Evolutionary conservation across 2,888 invertebrate species (phyloP).

Genomic region (Zaprionus obscuricornis): DNA sequence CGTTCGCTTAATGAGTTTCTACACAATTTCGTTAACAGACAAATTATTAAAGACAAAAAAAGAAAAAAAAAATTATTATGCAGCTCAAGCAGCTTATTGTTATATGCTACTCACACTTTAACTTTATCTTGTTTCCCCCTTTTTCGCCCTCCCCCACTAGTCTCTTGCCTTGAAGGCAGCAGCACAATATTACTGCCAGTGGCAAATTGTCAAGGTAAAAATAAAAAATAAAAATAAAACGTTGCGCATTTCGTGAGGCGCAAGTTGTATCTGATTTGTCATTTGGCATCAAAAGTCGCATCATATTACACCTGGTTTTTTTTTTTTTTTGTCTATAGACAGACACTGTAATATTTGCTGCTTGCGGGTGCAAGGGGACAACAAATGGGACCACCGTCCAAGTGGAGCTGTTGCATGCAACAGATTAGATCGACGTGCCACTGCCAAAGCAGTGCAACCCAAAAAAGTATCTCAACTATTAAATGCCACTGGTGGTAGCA

Average conservation of each 20-base stretch:
- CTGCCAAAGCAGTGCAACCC: neutral
- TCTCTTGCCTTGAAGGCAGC: neutral
- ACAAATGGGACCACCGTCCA: constrained; percentile 73
- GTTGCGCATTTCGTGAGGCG: constrained; percentile 58
- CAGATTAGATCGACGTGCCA: constrained; percentile 58
- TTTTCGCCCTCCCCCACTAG: neutral
- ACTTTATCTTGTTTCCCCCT: neutral
- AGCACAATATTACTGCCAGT: too few relatives aligned
- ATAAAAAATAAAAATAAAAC: too few relatives aligned
- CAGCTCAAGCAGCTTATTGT: constrained; percentile 28
- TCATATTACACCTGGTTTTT: constrained; percentile 70
- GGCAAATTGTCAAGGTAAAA: constrained; percentile 51
- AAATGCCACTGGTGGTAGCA: constrained; percentile 1
- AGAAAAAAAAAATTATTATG: constrained; percentile 55
- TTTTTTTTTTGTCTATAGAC: too few relatives aligned
- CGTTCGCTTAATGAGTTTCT: constrained; percentile 67
- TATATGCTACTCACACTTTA: neutral
- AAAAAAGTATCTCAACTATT: neutral
- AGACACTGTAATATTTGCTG: neutral
- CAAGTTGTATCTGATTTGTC: constrained; percentile 75
- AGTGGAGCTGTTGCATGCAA: constrained; percentile 47
- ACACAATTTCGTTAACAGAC: constrained; percentile 67
- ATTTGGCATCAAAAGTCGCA: constrained; percentile 57
- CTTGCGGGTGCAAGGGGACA: constrained; percentile 21
- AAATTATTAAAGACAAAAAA: constrained; percentile 61